Evolutionary conservation across 2,888 invertebrate genomes (phyloP).

Genomic region (Euclidia mi): DNA sequence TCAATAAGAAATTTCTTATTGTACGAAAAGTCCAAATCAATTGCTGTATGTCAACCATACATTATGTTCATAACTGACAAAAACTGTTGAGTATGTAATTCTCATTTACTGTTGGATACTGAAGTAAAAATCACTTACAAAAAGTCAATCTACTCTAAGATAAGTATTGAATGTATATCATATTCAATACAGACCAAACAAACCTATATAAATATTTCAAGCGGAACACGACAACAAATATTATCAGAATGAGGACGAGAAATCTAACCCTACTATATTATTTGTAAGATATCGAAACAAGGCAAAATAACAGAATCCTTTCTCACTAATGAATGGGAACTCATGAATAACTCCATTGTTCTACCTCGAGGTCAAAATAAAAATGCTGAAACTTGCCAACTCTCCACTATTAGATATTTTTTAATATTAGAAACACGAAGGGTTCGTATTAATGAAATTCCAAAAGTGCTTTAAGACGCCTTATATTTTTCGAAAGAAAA

Average conservation of each 20-base stretch:
- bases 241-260: not conserved
- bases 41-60: too few relatives aligned
- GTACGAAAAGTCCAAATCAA: too few relatives aligned
- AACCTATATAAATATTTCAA: not conserved
- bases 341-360: constrained; percentile 6
- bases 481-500: not conserved
- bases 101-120: too few relatives aligned
- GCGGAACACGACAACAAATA: not conserved
- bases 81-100: too few relatives aligned
- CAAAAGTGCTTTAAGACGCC: constrained; percentile 18
- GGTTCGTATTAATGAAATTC: constrained; percentile 43
- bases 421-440: constrained; percentile 2
- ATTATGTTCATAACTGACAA: too few relatives aligned
- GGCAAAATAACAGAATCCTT: not conserved
- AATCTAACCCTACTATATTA: not conserved
- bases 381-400: not conserved
- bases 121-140: too few relatives aligned
- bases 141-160: too few relatives aligned
- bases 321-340: constrained; percentile 1
- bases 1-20: too few relatives aligned
- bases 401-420: not conserved
- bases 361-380: constrained; percentile 1
- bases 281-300: constrained; percentile 1
- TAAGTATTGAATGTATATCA: too few relatives aligned
- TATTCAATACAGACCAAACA: not conserved